These are phyloP conservation scores for Hirudo medicinalis DNA, from an alignment of 1,140 invertebrate genomes.

Conservation along the genomic window DNA sequence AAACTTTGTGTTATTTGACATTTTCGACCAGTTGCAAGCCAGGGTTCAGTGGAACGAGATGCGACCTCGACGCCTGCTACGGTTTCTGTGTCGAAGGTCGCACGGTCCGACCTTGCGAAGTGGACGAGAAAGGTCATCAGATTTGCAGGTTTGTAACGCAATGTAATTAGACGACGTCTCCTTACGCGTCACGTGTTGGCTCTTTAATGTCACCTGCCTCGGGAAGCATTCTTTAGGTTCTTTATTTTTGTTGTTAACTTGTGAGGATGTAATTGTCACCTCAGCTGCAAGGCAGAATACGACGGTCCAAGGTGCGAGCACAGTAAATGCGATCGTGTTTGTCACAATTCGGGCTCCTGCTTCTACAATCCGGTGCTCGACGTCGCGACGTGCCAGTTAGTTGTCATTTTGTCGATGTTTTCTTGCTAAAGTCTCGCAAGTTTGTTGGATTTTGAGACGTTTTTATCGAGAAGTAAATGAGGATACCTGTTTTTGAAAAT, in stretches of 20 bases:
- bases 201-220: not conserved
- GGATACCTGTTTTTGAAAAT: too few relatives aligned
- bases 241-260: too few relatives aligned
- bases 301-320: conserved; percentile 33
- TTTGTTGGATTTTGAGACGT: too few relatives aligned
- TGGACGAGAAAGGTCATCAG: conserved; percentile 36
- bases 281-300: conserved; percentile 26
- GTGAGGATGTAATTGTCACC: not conserved
- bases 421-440: too few relatives aligned
- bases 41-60: conserved; percentile 27
- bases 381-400: conserved; percentile 40
- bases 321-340: conserved; percentile 25
- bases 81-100: conserved; percentile 29
- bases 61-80: conserved; percentile 31
- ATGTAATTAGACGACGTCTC: not conserved
- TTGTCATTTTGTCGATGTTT: conserved; percentile 14
- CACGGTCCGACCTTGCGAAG: conserved; percentile 26
- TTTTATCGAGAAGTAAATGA: too few relatives aligned
- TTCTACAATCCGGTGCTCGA: conserved; percentile 26
- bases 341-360: conserved; percentile 30
- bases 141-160: conserved; percentile 28
- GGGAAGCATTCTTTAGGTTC: not conserved
- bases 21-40: conserved; percentile 24
- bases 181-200: not conserved
- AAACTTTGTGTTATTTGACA: conserved; percentile 20